phyloP scores from a whole-genome alignment of 2,888 invertebrate genomes.

The Orthonychiurus folsomi region DNA sequence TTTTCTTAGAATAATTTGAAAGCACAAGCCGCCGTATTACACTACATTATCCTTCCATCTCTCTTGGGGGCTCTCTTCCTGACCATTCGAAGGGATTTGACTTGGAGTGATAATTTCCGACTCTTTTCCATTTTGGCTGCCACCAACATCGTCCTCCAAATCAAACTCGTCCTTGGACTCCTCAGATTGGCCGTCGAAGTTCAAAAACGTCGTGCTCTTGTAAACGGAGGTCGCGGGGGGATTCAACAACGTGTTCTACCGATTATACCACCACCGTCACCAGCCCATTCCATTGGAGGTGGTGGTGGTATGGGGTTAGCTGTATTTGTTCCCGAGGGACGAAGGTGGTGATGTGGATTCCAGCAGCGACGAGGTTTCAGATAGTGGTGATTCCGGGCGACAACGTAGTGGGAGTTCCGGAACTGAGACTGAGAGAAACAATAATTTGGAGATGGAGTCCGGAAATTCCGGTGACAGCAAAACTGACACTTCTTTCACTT shows the following conservation, averaged over 20 bases:
- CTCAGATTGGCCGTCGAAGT: not conserved
- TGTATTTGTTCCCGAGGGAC: too few species aligned
- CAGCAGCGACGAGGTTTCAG: too few species aligned
- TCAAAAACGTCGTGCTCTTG: not conserved
- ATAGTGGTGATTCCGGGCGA: too few species aligned
- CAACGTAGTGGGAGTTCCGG: too few species aligned
- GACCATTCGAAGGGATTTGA: not conserved
- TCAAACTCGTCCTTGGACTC: not conserved
- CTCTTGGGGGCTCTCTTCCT: not conserved
- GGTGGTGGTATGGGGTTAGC: too few species aligned
- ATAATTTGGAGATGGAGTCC: too few species aligned
- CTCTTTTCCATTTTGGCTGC: not conserved
- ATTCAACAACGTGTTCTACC: not conserved
- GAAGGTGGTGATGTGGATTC: too few species aligned
- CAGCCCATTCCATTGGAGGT: not conserved
- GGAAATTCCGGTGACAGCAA: too few species aligned
- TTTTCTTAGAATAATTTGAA: not conserved
- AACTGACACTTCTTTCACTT: too few species aligned
- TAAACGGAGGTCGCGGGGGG: not conserved
- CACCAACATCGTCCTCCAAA: not conserved
- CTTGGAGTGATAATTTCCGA: not conserved
- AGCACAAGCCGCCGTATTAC: not conserved
- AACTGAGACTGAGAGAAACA: too few species aligned
- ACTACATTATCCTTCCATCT: not conserved
- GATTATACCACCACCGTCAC: not conserved